Conservation (phyloP, 2,797 vertebrate species). For the Allobates femoralis region DNA sequence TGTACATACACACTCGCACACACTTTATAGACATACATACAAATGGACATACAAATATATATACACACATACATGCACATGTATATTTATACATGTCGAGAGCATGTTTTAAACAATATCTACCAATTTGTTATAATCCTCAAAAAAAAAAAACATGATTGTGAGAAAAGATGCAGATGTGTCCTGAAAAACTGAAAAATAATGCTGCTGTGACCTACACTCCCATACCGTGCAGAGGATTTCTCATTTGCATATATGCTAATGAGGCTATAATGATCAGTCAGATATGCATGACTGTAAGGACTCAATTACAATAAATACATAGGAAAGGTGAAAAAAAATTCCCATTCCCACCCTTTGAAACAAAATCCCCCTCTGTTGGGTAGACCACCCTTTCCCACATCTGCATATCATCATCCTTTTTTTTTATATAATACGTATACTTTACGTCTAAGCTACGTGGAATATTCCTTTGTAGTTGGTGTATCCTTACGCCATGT, state of each 20-base stretch:
- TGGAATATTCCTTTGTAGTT: conserved; percentile 65
- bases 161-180: conserved; percentile 44
- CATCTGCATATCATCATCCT: conserved; percentile 67
- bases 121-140: neutral
- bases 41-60: neutral
- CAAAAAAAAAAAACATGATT: neutral
- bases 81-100: neutral
- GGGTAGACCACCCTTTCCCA: conserved; percentile 39
- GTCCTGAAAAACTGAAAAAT: conserved; percentile 62
- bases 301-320: conserved; percentile 71
- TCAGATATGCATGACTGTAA: conserved; percentile 65
- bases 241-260: conserved; percentile 79
- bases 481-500: conserved; percentile 65
- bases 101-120: neutral
- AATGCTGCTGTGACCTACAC: conserved; percentile 65
- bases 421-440: conserved; percentile 62
- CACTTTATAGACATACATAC: too few relatives aligned
- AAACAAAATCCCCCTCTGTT: neutral
- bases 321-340: conserved; percentile 64
- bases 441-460: conserved; percentile 67
- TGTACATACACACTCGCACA: too few relatives aligned
- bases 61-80: neutral
- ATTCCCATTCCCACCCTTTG: neutral
- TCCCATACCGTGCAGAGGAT: conserved; percentile 68
- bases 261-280: conserved; percentile 76